Base-by-base conservation (phyloP, 2,797 vertebrate genomes). In the Onychomys leucogaster region DNA sequence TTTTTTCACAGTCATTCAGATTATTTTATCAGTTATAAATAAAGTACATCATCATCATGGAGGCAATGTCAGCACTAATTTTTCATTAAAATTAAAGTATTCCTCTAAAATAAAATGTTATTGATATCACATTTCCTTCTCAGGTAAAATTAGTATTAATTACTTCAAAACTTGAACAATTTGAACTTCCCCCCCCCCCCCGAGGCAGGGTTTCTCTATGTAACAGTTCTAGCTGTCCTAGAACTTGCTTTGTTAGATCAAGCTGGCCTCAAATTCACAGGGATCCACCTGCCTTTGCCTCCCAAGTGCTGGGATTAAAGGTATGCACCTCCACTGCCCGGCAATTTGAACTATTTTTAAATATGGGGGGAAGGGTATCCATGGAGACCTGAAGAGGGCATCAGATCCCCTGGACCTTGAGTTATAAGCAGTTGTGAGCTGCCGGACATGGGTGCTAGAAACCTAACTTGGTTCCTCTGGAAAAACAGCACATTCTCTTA, bases 121-220 rank as follows among this genome's bases (percentile, higher is more conserved):
- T 61, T 97, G 75, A 95, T 97, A 57, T 95, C 88, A 94, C 98
- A 97, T 99, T 99, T 99, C 99, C 99, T 99, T 99, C 99, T 99
- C 99, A 99, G 99, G 99, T 99, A 99, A 99, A 99, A 94, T 99
- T 98, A 99, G 99, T 99, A 99, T 98, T 98, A 99, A 99, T 97
- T 99, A 98, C 99, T 99, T 99, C 99, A 99, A 99, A 98, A 98
- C 99, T 99, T 98, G 99, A 99, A 87, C 94, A 29, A 65, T 34
- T 23, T 85, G 19, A 85, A 49, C 5, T n/a, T n/a, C n/a, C n/a
- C n/a, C n/a, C n/a, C n/a, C n/a, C n/a, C n/a, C n/a, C n/a, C n/a
- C 17, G 55, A 57, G 55, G 55, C 55, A 57, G 55, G 55, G 55
- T 57, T 57, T 57, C 17, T 57, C 55, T 57, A 16, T 57, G 5